Evolutionary conservation across 2,888 invertebrate species (phyloP), one percentile per base, ranked within the genome.

Genomic region (Loripinus fragilis): DNA sequence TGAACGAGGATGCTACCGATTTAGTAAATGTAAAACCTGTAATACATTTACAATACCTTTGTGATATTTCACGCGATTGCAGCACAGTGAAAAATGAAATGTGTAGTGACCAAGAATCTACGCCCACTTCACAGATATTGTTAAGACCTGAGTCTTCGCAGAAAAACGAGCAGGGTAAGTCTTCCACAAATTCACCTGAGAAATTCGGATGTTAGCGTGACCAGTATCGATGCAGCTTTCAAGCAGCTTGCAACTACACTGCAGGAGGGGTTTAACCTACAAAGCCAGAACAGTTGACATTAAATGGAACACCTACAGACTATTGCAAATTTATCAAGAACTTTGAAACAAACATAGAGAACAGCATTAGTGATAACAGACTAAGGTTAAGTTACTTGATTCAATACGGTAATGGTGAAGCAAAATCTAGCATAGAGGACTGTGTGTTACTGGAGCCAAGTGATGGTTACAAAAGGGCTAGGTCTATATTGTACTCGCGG

Each of bases 201-300:
- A 15, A 35, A 35, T 64, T 64, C 64, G n/a, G 35, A 30, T 33
- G 66, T 35, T 66, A 41, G 38, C n/a, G 66, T 66, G 66, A 35
- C 66, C 66, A 66, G 66, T 25, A 66, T 66, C 5, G 66, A 66
- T 20, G 20, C 66, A 66, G 66, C 66, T 23, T 66, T 66, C 66
- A 35, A 66, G 35, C 38, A 38, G n/a, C 66, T 33, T 35, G 66
- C 66, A 66, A 66, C 66, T 35, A 66, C 66, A 23, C 66, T 66
- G 66, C 71, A 76, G 42, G 72, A 77, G 23, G 33, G 68, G 30
- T 71, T 72, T 15, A 67, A 68, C 42, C 35, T 72, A 72, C 72
- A 42, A 77, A 72, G 45, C 77, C 77, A 17, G 77, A 77, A 64
- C 25, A 72, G 15, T 45, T 77, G 23, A 60, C 42, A 25, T 76